Conservation (phyloP, 2,888 invertebrate species). For the Drosophila heteroneura region DNA sequence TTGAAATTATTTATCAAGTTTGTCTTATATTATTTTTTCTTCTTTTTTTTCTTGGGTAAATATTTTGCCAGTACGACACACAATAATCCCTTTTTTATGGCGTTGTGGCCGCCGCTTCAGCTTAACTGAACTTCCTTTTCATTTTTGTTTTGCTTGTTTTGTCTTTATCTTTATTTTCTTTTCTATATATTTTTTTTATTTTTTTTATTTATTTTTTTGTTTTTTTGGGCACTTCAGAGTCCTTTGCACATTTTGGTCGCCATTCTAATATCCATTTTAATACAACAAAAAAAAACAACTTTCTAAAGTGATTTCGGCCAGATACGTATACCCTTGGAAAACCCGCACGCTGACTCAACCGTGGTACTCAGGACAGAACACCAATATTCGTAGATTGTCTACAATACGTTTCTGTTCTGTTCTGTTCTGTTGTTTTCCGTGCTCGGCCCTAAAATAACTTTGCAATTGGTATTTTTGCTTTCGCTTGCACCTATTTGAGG, state of each 20-base stretch:
- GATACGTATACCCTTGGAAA: constrained; percentile 42
- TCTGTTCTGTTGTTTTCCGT: not conserved
- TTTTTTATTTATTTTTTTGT: not conserved
- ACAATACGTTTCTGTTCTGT: constrained; percentile 13
- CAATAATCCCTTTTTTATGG: constrained; percentile 73
- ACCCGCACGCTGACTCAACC: constrained; percentile 40
- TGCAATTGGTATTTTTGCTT: constrained; percentile 27
- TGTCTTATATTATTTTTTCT: not conserved
- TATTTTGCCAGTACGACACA: constrained; percentile 46
- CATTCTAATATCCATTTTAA: constrained; percentile 58
- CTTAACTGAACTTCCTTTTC: constrained; percentile 32
- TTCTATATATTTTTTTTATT: not conserved
- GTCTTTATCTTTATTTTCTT: constrained; percentile 19
- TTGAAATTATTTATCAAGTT: constrained; percentile 54
- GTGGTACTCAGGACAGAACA: constrained; percentile 26
- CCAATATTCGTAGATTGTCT: constrained; percentile 50
- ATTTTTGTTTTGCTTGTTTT: constrained; percentile 6
- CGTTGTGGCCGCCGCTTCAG: constrained; percentile 48
- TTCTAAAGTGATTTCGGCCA: constrained; percentile 63
- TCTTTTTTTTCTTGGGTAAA: constrained; percentile 4
- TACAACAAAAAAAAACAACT: constrained; percentile 59
- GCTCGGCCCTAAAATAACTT: constrained; percentile 38
- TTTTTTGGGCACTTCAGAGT: constrained; percentile 29
- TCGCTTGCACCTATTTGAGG: constrained; percentile 34
- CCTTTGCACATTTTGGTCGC: constrained; percentile 36